Conservation (phyloP, 2,797 vertebrate genomes). For the Varecia variegata region DNA sequence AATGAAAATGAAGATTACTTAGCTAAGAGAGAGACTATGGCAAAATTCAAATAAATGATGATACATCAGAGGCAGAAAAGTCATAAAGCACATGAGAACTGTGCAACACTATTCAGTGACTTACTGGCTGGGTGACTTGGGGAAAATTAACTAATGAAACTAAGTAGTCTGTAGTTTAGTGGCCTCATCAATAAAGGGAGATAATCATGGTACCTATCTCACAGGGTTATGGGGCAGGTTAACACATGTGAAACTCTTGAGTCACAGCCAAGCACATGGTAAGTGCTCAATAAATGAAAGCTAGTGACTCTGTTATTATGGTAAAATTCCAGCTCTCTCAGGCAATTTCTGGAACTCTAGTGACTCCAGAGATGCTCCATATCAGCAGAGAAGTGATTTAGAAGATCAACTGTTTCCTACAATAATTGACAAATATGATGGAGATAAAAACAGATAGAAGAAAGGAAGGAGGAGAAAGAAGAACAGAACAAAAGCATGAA, state of each 20-base stretch:
- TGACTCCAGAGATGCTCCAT: background rate
- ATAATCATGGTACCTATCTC: background rate
- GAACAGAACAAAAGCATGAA: background rate
- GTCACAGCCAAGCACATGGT: background rate
- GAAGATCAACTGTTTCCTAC: background rate
- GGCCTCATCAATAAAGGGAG: background rate
- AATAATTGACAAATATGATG: background rate
- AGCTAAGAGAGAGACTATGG: background rate
- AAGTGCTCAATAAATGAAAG: background rate
- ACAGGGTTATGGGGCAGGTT: background rate
- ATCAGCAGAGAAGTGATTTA: background rate
- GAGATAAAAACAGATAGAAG: background rate
- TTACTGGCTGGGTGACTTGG: background rate
- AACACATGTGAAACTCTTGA: background rate
- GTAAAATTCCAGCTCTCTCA: background rate
- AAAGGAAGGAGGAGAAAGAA: background rate
- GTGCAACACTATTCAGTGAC: background rate
- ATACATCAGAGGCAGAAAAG: background rate
- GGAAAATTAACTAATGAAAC: conserved; percentile 18
- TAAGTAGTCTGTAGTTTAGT: background rate
- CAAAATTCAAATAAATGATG: background rate
- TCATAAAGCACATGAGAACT: background rate
- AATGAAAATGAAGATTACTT: background rate
- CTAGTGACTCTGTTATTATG: background rate
- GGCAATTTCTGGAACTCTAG: background rate